Percentiles rank a stretch among this genome's conserved stretches.
Conservation (phyloP, 2,113 vertebrate genomes). For the Oreochromis spilurus region DNA sequence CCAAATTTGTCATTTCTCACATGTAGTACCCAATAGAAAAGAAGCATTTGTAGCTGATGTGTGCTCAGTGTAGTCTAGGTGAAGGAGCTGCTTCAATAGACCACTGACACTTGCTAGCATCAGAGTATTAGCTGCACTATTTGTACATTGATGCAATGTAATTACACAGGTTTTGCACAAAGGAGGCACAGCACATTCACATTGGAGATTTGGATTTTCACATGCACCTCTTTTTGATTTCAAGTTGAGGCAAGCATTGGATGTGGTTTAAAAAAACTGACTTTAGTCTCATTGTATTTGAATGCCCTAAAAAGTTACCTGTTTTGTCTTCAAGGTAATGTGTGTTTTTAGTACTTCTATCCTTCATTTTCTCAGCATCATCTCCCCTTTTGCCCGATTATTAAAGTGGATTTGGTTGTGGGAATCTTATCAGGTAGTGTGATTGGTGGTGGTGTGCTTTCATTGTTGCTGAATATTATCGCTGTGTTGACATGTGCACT, state of each 20-base stretch:
- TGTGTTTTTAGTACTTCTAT: not conserved
- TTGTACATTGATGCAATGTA: not conserved
- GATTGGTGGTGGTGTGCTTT: not conserved
- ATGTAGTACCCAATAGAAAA: not conserved
- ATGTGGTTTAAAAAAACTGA: not conserved
- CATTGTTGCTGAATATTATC: not conserved
- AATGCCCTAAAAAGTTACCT: not conserved
- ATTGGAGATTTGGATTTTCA: not conserved
- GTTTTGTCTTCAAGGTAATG: not conserved
- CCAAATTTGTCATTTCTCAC: not conserved
- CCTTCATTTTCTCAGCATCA: not conserved
- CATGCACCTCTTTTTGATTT: not conserved
- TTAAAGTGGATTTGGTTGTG: not conserved
- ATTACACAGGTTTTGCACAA: not conserved
- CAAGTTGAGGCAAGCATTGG: not conserved
- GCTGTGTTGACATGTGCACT: not conserved
- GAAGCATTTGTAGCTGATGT: not conserved
- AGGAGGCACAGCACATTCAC: fast-evolving
- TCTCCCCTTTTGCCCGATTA: not conserved
- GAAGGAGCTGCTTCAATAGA: not conserved
- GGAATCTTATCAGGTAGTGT: not conserved
- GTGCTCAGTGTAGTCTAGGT: not conserved
- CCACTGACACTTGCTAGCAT: not conserved
- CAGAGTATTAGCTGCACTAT: not conserved
- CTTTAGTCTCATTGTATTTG: not conserved